Evolutionary conservation across 2,113 vertebrate species (phyloP).

Genomic region (Psittacara wagleri): DNA sequence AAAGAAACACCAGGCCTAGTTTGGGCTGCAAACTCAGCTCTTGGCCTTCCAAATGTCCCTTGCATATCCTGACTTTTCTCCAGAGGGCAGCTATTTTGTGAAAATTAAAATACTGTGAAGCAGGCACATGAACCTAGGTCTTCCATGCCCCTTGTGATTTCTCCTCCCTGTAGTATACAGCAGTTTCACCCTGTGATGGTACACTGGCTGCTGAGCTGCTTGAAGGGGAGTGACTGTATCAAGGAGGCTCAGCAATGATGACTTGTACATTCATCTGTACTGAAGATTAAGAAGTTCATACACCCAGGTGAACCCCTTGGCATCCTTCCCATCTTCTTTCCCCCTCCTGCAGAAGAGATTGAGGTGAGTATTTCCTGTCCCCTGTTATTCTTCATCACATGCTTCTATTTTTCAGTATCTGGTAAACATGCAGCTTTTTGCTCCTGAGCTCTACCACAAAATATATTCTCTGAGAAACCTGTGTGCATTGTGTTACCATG

Average conservation of each 20-base stretch:
- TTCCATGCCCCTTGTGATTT: background rate
- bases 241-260: background rate
- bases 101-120: background rate
- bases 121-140: background rate
- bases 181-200: fast-evolving
- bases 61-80: background rate
- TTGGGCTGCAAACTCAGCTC: background rate
- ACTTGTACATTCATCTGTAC: background rate
- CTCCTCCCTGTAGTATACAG: background rate
- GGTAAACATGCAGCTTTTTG: background rate
- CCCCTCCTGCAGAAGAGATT: background rate
- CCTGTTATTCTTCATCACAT: background rate
- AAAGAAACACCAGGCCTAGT: background rate
- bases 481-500: background rate
- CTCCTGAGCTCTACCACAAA: background rate
- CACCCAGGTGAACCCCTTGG: background rate
- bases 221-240: background rate
- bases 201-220: background rate
- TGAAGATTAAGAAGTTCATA: background rate
- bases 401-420: background rate
- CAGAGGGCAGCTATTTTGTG: background rate
- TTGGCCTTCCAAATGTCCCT: background rate
- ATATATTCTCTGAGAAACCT: background rate
- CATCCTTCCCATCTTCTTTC: background rate
- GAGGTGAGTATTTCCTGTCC: background rate